These are phyloP conservation scores for Amblyornis subalaris DNA, from an alignment of 2,113 vertebrate genomes.

Conservation along the genomic window DNA sequence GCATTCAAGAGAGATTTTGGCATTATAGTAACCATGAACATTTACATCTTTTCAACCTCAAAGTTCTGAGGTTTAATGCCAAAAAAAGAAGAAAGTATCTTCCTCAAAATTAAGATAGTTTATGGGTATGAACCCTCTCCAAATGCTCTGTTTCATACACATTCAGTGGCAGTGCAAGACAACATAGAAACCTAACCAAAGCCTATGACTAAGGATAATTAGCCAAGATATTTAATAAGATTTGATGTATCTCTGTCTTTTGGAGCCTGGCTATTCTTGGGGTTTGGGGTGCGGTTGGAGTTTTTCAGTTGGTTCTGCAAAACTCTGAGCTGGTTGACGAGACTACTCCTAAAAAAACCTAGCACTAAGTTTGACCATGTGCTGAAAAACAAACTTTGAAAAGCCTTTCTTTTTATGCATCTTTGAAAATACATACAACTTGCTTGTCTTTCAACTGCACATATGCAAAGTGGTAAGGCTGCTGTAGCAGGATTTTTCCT, in stretches of 20 bases:
- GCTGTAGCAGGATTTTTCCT: neutral
- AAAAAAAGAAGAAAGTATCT: neutral
- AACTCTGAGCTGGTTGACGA: neutral
- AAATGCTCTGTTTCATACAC: neutral
- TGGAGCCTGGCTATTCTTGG: neutral
- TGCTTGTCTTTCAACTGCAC: neutral
- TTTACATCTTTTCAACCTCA: neutral
- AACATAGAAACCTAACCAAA: neutral
- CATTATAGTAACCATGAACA: neutral
- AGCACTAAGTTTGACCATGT: neutral
- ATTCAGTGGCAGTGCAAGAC: neutral
- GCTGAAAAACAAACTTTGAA: neutral
- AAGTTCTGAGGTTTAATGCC: neutral
- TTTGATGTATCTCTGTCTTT: neutral
- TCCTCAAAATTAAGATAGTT: neutral
- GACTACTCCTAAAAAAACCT: neutral
- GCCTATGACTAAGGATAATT: neutral
- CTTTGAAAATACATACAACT: neutral
- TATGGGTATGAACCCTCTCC: neutral
- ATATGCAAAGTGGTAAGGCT: neutral
- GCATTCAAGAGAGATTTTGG: neutral
- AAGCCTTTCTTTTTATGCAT: neutral
- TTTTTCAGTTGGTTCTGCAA: neutral
- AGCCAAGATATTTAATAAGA: neutral
- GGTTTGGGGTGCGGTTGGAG: neutral